Evolutionary conservation across 2,797 vertebrate genomes (phyloP), one percentile per base, ranked within the genome.

Genomic region (Morelia viridis): DNA sequence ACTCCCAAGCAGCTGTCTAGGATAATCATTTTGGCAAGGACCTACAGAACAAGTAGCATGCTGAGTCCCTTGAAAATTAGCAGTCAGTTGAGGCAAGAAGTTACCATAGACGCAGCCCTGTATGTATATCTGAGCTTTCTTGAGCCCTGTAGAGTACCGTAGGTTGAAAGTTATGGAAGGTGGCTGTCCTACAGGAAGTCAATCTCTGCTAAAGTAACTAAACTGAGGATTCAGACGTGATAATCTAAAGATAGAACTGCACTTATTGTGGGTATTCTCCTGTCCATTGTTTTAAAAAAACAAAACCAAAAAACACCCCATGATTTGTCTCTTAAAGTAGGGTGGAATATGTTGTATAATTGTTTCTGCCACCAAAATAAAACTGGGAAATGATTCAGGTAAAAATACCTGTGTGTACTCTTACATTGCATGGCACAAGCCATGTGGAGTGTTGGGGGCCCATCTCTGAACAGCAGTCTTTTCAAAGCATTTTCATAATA

Each of bases 1-100:
- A 22, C 65, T 87, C 92, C 41, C 65, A 87, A 92, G 89, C 89
- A 90, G 64, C 89, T 62, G 84, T 41, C 89, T 60, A 92, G 46
- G 56, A 62, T 87, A 92, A 90, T 90, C n/a, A 13, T 60, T 90
- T 88, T 68, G 60, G 60, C 91, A 87, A 35, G n/a, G 61, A 41
- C 24, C 64, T 68, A 28, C 84, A 58, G 62, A 88, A 88, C 46
- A 41, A 92, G 53, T 87, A 31, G 53, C 35, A 46, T 31, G 15
- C 26, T 56, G 22, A 58, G 61, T 58, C 60, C 88, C 61, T 88
- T 85, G 53, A 46, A 10, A 60, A 88, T 85, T 85, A 64, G 31
- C 35, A 85, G 61, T 58, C 85, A 68, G 41, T 71, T 89, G 87
- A n/a, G 1, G 92, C 86, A 41, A 22, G 15, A 41, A 53, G 35